A percentile compares a stretch with the other conserved stretches of the same genome.
phyloP scores from a whole-genome alignment of 2,797 vertebrate species.

The Agapornis canus region DNA sequence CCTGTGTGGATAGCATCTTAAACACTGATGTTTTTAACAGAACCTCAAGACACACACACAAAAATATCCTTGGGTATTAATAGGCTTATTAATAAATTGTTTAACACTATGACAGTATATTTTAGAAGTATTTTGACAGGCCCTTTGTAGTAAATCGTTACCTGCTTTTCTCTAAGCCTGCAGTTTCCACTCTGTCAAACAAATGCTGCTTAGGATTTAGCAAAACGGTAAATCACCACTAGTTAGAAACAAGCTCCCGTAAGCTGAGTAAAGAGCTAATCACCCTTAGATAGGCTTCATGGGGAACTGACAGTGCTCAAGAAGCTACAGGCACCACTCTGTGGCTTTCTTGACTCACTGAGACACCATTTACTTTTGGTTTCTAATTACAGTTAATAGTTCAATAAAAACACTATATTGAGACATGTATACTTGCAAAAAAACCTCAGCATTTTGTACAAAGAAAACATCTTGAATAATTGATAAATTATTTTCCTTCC shows the following conservation, averaged over 20 bases:
- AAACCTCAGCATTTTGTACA: constrained; percentile 20
- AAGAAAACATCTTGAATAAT: constrained; percentile 60
- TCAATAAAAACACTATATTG: constrained; percentile 43
- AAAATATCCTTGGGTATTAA: constrained; percentile 51
- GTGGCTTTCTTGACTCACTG: neutral
- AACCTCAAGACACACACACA: constrained; percentile 45
- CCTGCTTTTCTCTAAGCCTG: constrained; percentile 23
- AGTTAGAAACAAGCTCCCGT: constrained; percentile 39
- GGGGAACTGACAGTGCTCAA: constrained; percentile 11
- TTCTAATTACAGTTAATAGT: constrained; percentile 50
- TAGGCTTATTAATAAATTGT: constrained; percentile 75
- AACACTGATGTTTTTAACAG: constrained; percentile 64
- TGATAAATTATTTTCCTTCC: constrained; percentile 55
- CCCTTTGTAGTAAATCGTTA: constrained; percentile 23
- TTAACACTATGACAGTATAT: constrained; percentile 48
- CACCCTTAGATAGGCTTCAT: constrained; percentile 20
- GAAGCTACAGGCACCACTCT: neutral
- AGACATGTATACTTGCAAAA: neutral
- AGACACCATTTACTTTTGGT: constrained; percentile 36
- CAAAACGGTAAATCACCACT: constrained; percentile 58
- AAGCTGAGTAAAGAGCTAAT: constrained; percentile 44
- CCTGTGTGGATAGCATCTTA: constrained; percentile 72
- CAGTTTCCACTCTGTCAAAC: constrained; percentile 20
- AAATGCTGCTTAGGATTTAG: constrained; percentile 39
- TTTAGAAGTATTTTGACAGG: constrained; percentile 63